Base-by-base conservation (phyloP, 2,113 vertebrate species). In the Setophaga kirtlandii region DNA sequence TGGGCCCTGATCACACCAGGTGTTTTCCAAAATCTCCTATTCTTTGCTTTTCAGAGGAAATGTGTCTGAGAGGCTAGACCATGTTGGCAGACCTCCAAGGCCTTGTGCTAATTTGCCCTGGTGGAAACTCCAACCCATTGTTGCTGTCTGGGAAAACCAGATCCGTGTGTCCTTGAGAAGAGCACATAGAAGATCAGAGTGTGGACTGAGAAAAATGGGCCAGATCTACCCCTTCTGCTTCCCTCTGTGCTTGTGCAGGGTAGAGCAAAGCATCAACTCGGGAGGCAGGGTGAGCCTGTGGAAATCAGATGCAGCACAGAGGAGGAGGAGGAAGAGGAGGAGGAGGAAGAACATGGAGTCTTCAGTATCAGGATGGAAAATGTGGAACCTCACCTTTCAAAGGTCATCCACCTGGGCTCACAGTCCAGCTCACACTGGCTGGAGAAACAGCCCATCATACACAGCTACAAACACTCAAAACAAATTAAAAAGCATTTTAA, bases 21-120 rank as follows among this genome's bases (percentile, higher is more conserved):
- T 85, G 21, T 50, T 85, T 59, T 58, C 30, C 41, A 44, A 60
- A 1, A 73, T 90, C 50, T 87, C 10, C 12, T 64, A 1, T 67
- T 59, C 30, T 69, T 92, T 58, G 28, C 18, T 83, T 41, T 92
- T 76, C 22, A 73, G 41, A 80, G 22, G 44, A 82, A 67, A 30
- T 0, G 1, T n/a, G 35, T 20, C 44, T 78, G 44, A 47, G 33
- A 2, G 2, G 14, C 77, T 27, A 44, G 28, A 33, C 5, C 1
- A 1, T 15, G 24, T 41, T 62, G 56, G 73, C 55, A 76, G 80
- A 56, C 6, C 59, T 82, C 49, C 56, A 64, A 63, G 28, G 37
- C 20, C 30, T 17, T 35, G 16, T 46, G 39, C 30, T 71, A 25
- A 49, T 76, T 79, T 87, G 30, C 15, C 25, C 25, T 3, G 1